Evolutionary conservation across 2,888 invertebrate genomes (phyloP).

Genomic region (Trachelus troglodyta): DNA sequence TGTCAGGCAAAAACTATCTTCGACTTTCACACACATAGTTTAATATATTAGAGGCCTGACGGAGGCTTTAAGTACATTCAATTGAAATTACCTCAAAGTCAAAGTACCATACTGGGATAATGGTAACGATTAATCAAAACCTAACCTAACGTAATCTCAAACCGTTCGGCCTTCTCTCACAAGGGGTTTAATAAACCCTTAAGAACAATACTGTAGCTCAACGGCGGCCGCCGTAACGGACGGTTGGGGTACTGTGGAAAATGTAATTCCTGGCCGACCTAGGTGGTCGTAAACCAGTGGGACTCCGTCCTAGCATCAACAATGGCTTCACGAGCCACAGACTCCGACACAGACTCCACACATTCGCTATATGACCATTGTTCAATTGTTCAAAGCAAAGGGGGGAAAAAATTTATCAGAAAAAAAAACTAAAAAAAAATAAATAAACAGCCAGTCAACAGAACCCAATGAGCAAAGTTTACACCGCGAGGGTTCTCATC

Average conservation of each 20-base stretch:
- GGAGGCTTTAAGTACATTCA: not conserved
- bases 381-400: slow-evolving; percentile 12
- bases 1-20: not conserved
- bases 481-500: not conserved
- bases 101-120: not conserved
- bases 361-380: slow-evolving; percentile 9
- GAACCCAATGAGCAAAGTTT: not conserved
- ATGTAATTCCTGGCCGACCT: slow-evolving; percentile 25
- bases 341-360: slow-evolving; percentile 1
- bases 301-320: slow-evolving; percentile 18
- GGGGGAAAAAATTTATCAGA: not conserved
- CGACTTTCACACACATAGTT: not conserved
- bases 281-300: slow-evolving; percentile 34
- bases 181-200: not conserved
- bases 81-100: not conserved
- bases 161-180: not conserved
- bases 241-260: slow-evolving; percentile 14
- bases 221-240: slow-evolving; percentile 10
- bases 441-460: not conserved
- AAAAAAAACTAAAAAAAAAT: not conserved
- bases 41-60: not conserved
- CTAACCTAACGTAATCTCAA: not conserved
- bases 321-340: slow-evolving; percentile 8
- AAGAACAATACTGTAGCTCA: slow-evolving; percentile 6
- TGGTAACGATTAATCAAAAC: not conserved